Percentiles rank a stretch among this genome's conserved stretches.
These are phyloP conservation scores for Monarcha castaneiventris DNA, from an alignment of 2,113 vertebrate species.

Conservation along the genomic window DNA sequence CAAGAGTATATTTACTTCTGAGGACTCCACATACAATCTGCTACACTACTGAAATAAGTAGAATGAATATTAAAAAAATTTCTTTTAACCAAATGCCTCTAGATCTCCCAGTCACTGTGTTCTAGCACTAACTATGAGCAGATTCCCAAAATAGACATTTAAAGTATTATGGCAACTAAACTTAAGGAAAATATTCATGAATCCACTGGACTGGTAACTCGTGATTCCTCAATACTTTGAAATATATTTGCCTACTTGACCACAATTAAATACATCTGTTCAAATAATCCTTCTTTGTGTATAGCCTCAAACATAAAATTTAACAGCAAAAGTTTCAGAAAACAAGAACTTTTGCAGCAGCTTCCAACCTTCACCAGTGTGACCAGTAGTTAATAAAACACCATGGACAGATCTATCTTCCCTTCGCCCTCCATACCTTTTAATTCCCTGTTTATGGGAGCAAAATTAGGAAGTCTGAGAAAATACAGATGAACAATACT, in stretches of 20 bases:
- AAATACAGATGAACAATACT: not conserved
- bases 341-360: not conserved
- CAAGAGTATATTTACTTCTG: not conserved
- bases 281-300: not conserved
- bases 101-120: not conserved
- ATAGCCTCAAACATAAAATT: not conserved
- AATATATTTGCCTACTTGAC: not conserved
- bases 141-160: not conserved
- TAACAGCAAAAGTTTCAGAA: not conserved
- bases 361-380: not conserved
- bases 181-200: not conserved
- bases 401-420: not conserved
- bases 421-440: not conserved
- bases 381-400: not conserved
- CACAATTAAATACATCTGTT: not conserved
- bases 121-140: not conserved
- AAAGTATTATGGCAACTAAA: not conserved
- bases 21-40: not conserved
- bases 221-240: not conserved
- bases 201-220: not conserved
- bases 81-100: not conserved
- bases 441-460: not conserved
- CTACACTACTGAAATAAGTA: not conserved
- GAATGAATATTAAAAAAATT: not conserved
- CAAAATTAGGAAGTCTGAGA: not conserved